Conservation (phyloP, 2,888 invertebrate species). For the Gortyna flavago region DNA sequence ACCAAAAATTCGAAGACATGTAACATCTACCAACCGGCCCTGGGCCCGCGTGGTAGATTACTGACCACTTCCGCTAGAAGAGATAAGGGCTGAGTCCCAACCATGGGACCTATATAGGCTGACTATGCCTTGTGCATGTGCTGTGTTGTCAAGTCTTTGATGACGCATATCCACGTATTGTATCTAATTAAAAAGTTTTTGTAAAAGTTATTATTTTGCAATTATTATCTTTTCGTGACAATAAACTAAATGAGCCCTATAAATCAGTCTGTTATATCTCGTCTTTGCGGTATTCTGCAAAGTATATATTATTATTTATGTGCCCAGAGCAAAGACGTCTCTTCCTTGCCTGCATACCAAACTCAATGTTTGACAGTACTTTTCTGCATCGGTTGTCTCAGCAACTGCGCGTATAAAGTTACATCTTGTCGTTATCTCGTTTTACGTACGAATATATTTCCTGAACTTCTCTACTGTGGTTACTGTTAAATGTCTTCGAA, state of each 20-base stretch:
- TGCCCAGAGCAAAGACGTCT: neutral
- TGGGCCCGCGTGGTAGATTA: neutral
- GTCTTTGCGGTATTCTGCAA: neutral
- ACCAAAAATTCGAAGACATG: neutral
- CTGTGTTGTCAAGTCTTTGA: neutral
- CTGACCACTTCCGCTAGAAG: neutral
- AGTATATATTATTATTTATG: neutral
- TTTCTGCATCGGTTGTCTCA: conserved; percentile 57
- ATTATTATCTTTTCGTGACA: neutral
- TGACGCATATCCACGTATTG: neutral
- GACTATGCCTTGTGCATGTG: no score
- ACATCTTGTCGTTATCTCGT: conserved; percentile 57
- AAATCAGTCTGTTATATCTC: neutral
- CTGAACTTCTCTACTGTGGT: conserved; percentile 30
- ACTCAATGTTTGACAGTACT: conserved; percentile 20
- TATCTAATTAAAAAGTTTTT: neutral
- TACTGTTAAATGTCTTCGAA: conserved; percentile 30
- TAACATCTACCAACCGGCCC: neutral
- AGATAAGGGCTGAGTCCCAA: neutral
- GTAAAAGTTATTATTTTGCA: neutral
- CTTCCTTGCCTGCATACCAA: neutral
- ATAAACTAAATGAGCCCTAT: neutral
- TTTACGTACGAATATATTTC: conserved; percentile 48
- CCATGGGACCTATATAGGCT: neutral
- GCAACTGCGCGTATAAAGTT: conserved; percentile 59